These are phyloP conservation scores for Nothocercus nigrocapillus DNA, from an alignment of 2,113 vertebrate species.

Conservation along the genomic window DNA sequence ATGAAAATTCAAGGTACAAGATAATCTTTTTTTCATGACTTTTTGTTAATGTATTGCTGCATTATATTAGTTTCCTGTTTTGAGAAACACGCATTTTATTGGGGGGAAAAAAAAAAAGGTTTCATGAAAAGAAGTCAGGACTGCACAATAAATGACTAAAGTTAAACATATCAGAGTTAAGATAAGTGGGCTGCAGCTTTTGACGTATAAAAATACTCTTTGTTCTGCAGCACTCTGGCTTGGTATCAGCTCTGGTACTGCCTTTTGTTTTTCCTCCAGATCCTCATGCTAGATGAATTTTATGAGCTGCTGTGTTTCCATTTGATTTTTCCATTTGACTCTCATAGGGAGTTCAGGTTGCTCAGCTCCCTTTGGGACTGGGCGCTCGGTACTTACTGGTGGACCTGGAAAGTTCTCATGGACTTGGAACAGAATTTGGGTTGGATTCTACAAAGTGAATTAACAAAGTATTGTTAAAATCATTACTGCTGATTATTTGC, in stretches of 20 bases:
- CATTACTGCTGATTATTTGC: neutral
- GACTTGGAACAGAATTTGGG: neutral
- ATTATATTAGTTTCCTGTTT: neutral
- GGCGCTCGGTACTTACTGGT: fast-evolving
- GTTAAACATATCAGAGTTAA: neutral
- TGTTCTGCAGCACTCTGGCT: neutral
- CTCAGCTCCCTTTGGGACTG: neutral
- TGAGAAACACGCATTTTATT: neutral
- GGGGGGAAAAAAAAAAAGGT: neutral
- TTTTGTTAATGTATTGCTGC: neutral
- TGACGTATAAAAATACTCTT: neutral
- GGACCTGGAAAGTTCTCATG: neutral
- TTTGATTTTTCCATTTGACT: neutral
- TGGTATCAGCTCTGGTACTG: neutral
- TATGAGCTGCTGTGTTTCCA: neutral
- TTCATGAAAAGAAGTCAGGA: neutral
- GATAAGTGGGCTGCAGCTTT: neutral
- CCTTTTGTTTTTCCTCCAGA: neutral
- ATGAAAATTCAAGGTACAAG: constrained; percentile 22
- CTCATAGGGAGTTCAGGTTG: neutral
- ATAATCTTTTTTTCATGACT: neutral
- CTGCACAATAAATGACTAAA: neutral
- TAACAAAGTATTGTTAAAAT: neutral
- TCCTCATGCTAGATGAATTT: neutral
- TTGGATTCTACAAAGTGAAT: neutral